Conservation (phyloP, 2,113 vertebrate genomes). For the Gnathonemus longibarbis region DNA sequence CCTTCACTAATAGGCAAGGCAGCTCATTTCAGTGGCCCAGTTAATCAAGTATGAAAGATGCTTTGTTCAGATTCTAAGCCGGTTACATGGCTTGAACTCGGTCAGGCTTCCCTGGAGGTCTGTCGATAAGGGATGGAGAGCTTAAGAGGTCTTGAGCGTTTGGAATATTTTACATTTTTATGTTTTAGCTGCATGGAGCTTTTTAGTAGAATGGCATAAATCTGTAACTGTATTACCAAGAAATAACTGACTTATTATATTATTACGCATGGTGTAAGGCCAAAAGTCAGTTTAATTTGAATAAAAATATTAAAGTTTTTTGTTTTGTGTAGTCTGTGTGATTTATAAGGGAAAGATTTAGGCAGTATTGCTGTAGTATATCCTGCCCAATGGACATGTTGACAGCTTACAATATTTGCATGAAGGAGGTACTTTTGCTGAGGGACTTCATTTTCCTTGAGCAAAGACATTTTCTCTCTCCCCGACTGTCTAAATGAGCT, state of each 20-base stretch:
- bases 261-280: not conserved
- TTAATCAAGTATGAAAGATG: not conserved
- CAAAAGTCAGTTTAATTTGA: not conserved
- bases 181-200: not conserved
- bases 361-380: not conserved
- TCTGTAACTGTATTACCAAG: not conserved
- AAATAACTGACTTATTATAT: not conserved
- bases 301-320: not conserved
- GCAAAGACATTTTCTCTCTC: not conserved
- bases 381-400: not conserved
- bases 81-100: not conserved
- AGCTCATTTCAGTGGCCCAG: not conserved
- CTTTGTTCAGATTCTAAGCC: conserved; percentile 2
- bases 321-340: not conserved
- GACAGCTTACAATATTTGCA: not conserved
- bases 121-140: not conserved
- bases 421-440: not conserved
- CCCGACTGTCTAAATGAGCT: not conserved
- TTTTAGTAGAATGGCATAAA: not conserved
- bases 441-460: not conserved
- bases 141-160: not conserved
- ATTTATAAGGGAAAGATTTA: not conserved
- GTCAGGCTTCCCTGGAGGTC: not conserved
- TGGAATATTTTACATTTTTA: not conserved
- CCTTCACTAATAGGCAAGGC: not conserved